Percentiles rank a stretch among this genome's conserved stretches.
Conservation (phyloP, 2,888 invertebrate species). For the Caenorhabditis sp. region DNA sequence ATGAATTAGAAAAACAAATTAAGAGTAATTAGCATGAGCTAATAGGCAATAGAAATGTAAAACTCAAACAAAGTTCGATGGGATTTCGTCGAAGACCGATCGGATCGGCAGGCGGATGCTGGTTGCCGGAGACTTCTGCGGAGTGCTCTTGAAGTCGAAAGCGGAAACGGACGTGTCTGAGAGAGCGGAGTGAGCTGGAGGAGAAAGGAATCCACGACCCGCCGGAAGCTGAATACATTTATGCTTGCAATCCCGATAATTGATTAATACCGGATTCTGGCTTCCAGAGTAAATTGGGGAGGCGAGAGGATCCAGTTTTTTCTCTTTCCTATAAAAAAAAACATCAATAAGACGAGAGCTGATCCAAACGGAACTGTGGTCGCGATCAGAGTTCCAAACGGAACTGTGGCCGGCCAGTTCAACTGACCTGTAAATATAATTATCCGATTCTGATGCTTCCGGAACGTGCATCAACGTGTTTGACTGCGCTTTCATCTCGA, state of each 20-base stretch:
- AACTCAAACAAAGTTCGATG: conserved; percentile 7
- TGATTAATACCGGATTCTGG: conserved; percentile 17
- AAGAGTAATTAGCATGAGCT: background rate
- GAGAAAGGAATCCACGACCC: conserved; percentile 35
- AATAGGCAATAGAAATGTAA: conserved; percentile 2
- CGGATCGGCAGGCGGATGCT: background rate
- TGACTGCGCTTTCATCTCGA: conserved; percentile 30
- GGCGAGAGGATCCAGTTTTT: conserved; percentile 7
- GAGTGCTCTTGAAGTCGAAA: background rate
- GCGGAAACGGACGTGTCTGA: background rate
- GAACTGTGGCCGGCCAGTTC: background rate
- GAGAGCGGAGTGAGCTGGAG: conserved; percentile 9
- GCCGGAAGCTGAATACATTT: conserved; percentile 20
- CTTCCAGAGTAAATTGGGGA: conserved; percentile 17
- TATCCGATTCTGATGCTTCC: background rate
- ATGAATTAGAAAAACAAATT: too few relatives aligned
- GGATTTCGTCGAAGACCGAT: conserved; percentile 37
- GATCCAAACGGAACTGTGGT: background rate
- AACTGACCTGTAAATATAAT: conserved; percentile 25
- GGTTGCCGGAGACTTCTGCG: background rate
- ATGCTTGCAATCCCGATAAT: background rate
- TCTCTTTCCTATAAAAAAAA: conserved; percentile 27
- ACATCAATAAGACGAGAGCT: background rate
- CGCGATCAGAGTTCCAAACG: too few relatives aligned
- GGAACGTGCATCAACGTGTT: background rate